Base-by-base conservation (phyloP, 2,888 invertebrate species). In the Belgica antarctica region DNA sequence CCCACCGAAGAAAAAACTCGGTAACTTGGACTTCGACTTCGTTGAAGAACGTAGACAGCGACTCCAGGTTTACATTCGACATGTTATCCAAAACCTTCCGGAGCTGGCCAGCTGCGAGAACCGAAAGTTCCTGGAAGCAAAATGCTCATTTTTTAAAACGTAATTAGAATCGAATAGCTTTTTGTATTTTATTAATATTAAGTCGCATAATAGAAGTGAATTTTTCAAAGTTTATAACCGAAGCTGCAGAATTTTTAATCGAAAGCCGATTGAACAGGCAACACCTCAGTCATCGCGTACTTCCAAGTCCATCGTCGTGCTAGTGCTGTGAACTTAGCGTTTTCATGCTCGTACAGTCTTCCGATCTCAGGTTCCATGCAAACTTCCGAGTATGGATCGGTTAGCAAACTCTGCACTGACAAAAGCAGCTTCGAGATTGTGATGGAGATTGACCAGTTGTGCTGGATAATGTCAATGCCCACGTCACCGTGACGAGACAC, bases 381-480 rank as follows among this genome's bases (percentile, higher is more conserved):
- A 74, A 90, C 90, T 77, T 89, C 86, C 74, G 92, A 92, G 76
- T 89, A 94, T 0, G 95, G 94, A 81, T 96, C 96, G 0, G 93
- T 94, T 71, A 94, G 84, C 71, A 94, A 82, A 75, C 92, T 92
- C 82, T 94, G 93, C 73, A 94, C 89, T 68, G 92, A 93, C 72
- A 94, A 87, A 74, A 94, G 85, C 71, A 94, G 88, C 78, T 93
- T 96, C 73, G 92, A 90, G 76, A 96, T 89, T 47, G 95, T 95
- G 73, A 96, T 82, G 0, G 94, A 95, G 72, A 95, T 82, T n/a
- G 94, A 94, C 96, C 96, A 96, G 81, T 96, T 96, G 81, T 94
- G 92, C 75, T 93, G 92, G 74, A 96, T 93, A 8, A 93, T 94
- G 82, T 96, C 96, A 73, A 96, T 90, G 71, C 96, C 96, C 62